phyloP scores from a whole-genome alignment of 1,140 invertebrate genomes.

The Sycophila sp. region DNA sequence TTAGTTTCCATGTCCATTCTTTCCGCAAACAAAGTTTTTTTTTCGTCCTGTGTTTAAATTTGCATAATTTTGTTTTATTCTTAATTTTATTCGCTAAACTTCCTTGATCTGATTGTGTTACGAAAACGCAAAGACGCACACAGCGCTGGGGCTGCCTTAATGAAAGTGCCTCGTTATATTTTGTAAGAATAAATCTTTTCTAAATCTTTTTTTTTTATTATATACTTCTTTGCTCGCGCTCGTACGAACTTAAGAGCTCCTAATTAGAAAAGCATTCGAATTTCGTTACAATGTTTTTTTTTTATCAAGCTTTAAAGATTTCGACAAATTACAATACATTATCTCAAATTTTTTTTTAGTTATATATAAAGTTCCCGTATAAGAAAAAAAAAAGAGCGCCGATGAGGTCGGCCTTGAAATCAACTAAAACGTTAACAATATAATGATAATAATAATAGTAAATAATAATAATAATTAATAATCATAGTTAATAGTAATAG shows the following conservation, averaged over 20 bases:
- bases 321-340: constrained; percentile 24
- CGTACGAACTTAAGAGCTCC: no score
- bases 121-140: constrained; percentile 18
- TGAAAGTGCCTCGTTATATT: no score
- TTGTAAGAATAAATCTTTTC: no score
- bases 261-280: constrained; percentile 16
- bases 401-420: constrained; percentile 26
- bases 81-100: no score
- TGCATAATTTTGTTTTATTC: no score
- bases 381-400: constrained; percentile 16
- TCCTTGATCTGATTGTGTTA: no score
- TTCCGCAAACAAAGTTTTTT: no score
- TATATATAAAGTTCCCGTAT: constrained; percentile 26
- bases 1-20: no score
- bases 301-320: constrained; percentile 1
- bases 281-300: background rate
- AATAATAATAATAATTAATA: constrained; percentile 28
- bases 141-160: no score
- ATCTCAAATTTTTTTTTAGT: constrained; percentile 16
- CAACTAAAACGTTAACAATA: constrained; percentile 41
- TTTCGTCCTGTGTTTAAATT: no score
- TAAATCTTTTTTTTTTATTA: no score
- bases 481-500: constrained; percentile 33
- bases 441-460: constrained; percentile 35
- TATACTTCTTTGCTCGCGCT: constrained; percentile 21